Percentiles rank a stretch among this genome's conserved stretches.
phyloP scores from a whole-genome alignment of 1,140 invertebrate species.

The Coenobita brevimanus region DNA sequence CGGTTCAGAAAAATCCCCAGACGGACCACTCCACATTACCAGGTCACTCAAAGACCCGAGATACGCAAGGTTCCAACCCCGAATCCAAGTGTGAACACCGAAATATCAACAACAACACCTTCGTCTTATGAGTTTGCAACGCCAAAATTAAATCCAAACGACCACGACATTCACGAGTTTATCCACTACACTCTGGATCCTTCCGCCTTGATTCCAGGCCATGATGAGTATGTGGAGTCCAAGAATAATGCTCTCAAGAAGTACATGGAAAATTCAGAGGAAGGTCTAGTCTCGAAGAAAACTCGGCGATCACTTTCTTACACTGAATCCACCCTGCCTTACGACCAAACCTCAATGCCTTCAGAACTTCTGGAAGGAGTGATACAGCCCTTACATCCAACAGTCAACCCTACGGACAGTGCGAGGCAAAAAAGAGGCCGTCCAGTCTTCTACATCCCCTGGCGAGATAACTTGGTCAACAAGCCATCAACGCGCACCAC shows the following conservation, averaged over 20 bases:
- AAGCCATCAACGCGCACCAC: background rate
- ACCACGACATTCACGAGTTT: conserved; percentile 43
- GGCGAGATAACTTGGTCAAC: background rate
- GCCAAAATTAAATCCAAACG: conserved; percentile 24
- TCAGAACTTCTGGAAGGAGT: background rate
- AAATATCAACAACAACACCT: background rate
- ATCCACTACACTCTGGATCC: conserved; percentile 43
- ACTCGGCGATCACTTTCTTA: conserved; percentile 14
- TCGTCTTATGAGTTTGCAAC: conserved; percentile 41
- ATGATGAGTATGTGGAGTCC: conserved; percentile 32
- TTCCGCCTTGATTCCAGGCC: conserved; percentile 36
- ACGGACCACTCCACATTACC: background rate
- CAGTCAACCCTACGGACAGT: background rate
- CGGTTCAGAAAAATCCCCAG: too few species aligned
- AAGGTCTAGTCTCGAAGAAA: background rate
- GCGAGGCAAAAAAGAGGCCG: background rate
- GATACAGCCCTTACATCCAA: too few species aligned
- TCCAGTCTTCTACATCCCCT: conserved; percentile 43
- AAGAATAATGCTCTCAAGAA: conserved; percentile 16
- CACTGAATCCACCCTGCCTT: background rate
- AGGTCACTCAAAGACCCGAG: background rate
- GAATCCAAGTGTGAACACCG: background rate
- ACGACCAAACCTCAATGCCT: background rate
- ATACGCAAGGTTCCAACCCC: background rate
- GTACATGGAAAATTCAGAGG: background rate